Percentiles rank a stretch among this genome's conserved stretches.
phyloP scores from a whole-genome alignment of 2,113 vertebrate genomes.

The Phyllostomus hastatus region DNA sequence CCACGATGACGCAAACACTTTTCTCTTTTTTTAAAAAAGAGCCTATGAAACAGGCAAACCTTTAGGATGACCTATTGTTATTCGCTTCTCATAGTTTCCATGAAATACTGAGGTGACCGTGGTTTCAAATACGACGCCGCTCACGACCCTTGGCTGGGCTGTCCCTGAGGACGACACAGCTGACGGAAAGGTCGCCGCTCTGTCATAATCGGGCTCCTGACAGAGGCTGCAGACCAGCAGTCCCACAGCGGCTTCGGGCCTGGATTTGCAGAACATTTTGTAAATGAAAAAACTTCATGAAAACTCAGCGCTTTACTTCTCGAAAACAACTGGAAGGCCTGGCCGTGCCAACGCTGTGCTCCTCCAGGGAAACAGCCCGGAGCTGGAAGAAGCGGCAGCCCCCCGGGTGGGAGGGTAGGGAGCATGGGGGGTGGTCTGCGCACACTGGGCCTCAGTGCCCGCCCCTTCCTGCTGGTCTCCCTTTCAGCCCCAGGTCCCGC shows the following conservation, averaged over 20 bases:
- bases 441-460: neutral
- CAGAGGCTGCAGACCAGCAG: neutral
- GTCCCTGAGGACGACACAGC: neutral
- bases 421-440: too few species aligned
- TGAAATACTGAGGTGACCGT: neutral
- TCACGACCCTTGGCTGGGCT: neutral
- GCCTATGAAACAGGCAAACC: neutral
- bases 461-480: neutral
- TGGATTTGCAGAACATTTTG: constrained; percentile 10
- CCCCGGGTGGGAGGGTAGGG: neutral
- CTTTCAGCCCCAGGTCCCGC: neutral
- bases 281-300: neutral
- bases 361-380: neutral
- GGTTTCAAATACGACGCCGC: neutral
- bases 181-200: neutral
- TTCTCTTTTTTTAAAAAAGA: neutral
- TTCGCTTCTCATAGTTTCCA: neutral
- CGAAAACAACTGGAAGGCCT: neutral
- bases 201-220: neutral
- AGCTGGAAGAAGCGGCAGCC: neutral
- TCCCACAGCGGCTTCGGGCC: neutral
- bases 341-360: neutral
- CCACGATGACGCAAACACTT: neutral
- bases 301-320: neutral
- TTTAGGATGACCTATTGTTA: neutral